Evolutionary conservation across 1,140 invertebrate genomes (phyloP), one percentile per base, ranked within the genome.

Genomic region (Drosophila quadrilineata): DNA sequence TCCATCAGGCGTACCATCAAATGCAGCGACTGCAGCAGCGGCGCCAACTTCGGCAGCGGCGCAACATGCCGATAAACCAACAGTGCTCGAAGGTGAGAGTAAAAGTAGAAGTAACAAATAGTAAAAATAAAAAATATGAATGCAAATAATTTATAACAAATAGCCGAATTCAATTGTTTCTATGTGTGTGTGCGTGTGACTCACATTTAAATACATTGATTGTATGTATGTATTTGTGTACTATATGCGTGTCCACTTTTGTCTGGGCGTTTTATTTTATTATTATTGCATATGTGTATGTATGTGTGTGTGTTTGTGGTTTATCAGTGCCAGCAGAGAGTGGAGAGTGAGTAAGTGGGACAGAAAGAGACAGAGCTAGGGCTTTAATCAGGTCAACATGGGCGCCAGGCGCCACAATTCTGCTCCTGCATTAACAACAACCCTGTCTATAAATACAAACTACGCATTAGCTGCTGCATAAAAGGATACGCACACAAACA

Each of bases 81-180:
- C 87, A 29, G 59, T 88, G 50, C 59, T 88, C 45, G 87, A 88
- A 88, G 87, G 87, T 88, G 85, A 10, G 41, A 45, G 17, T 10
- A 33, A 49, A 26, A 46, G 14, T 31, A 22, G 19, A 9, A 28
- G n/a, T 29, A 46, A 28, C 12, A 28, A 46, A 46, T 8, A 45
- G 17, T 43, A 43, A 6, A 41, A 10, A 26, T n/a, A 26, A 12
- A 41, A 19, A 21, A 4, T 41, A 21, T 41, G 9, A 21, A 10
- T n/a, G n/a, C n/a, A n/a, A n/a, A n/a, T n/a, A n/a, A n/a, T n/a
- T n/a, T n/a, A n/a, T n/a, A n/a, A n/a, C n/a, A n/a, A n/a, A n/a
- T n/a, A n/a, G n/a, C n/a, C n/a, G n/a, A 21, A n/a, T 41, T 17
- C 16, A 17, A 24, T 19, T 14, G 9, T 10, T 3, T 10, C 2